phyloP scores from a whole-genome alignment of 2,888 invertebrate species.

The Drosophila kanekoi region DNA sequence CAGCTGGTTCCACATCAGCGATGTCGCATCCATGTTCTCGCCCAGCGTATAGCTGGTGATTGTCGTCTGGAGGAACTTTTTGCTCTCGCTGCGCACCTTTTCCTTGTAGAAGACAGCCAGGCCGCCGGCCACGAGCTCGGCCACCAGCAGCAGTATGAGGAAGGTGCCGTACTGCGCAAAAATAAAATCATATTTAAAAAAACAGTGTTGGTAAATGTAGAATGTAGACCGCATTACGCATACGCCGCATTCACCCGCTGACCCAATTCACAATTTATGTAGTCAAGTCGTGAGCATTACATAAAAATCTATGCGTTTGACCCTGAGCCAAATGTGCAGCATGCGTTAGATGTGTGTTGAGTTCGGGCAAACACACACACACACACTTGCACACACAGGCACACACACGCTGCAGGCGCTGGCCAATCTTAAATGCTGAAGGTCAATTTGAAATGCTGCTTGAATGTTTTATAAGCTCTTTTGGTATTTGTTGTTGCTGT shows the following conservation, averaged over 20 bases:
- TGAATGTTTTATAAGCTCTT: constrained; percentile 69
- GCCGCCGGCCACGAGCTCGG: constrained; percentile 89
- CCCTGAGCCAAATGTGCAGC: constrained; percentile 79
- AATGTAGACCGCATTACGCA: constrained; percentile 32
- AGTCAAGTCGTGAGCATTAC: constrained; percentile 55
- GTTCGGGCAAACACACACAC: constrained; percentile 27
- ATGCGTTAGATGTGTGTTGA: constrained; percentile 57
- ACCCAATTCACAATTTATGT: constrained; percentile 45
- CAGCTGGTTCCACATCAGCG: constrained; percentile 89
- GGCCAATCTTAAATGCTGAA: constrained; percentile 61
- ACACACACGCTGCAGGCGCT: constrained; percentile 13
- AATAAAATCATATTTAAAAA: neutral
- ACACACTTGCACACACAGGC: constrained; percentile 15
- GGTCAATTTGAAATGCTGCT: constrained; percentile 67
- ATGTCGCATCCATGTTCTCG: constrained; percentile 88
- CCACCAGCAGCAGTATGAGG: constrained; percentile 87
- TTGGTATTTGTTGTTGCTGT: constrained; percentile 32
- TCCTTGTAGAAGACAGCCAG: constrained; percentile 88
- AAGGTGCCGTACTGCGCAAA: constrained; percentile 88
- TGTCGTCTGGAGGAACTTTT: constrained; percentile 87
- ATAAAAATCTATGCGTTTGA: constrained; percentile 64
- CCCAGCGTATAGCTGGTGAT: constrained; percentile 86
- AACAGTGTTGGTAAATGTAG: constrained; percentile 4
- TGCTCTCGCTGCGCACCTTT: constrained; percentile 88
- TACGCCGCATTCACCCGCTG: constrained; percentile 45